These are phyloP conservation scores for Calameuta pallipes DNA, from an alignment of 2,888 invertebrate species.

Conservation along the genomic window DNA sequence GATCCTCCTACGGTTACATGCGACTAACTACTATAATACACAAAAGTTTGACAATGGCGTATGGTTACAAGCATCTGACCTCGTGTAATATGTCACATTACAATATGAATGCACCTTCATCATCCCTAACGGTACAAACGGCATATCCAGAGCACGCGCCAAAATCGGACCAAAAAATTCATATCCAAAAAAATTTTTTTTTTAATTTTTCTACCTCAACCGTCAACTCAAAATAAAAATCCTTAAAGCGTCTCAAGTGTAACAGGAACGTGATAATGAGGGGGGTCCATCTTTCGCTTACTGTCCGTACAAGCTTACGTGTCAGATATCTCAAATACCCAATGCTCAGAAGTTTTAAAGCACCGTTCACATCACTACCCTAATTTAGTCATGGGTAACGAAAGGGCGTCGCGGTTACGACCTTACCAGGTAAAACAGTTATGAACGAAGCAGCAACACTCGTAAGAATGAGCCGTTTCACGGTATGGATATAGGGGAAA, in stretches of 20 bases:
- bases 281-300: no score
- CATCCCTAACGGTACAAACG: background rate
- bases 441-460: background rate
- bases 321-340: background rate
- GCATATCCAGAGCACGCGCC: background rate
- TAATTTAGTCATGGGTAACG: background rate
- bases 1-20: slow-evolving; percentile 50
- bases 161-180: background rate
- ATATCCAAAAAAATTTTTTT: background rate
- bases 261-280: no score
- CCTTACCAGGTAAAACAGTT: background rate
- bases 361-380: background rate
- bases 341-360: background rate
- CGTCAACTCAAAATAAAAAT: background rate
- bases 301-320: no score
- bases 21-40: slow-evolving; percentile 36
- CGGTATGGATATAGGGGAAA: background rate
- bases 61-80: slow-evolving; percentile 61
- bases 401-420: background rate
- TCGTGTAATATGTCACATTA: slow-evolving; percentile 60
- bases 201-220: background rate
- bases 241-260: background rate
- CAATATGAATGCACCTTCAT: slow-evolving; percentile 56
- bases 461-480: background rate
- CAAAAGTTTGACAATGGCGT: slow-evolving; percentile 48